Conservation (phyloP, 2,888 invertebrate species). For the Sarcophaga subvicina region DNA sequence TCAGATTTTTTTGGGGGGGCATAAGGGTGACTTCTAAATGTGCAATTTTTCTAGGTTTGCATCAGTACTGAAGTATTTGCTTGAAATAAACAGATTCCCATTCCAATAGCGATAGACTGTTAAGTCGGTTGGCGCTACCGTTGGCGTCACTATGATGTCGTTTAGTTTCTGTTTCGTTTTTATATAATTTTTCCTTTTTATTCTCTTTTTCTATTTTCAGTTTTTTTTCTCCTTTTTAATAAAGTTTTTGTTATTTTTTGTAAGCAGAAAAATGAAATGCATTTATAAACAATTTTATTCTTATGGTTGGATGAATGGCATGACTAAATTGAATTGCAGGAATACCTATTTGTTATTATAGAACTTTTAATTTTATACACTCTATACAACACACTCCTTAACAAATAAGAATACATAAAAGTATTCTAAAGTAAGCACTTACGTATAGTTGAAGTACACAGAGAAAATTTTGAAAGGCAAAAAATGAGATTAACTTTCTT, state of each 20-base stretch:
- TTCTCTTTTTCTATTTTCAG: too few species aligned
- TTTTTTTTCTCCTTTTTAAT: slow-evolving; percentile 28
- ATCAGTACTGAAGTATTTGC: slow-evolving; percentile 6
- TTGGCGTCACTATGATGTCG: slow-evolving; percentile 65
- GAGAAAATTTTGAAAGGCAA: slow-evolving; percentile 12
- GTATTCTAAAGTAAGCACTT: not conserved
- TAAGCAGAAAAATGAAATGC: slow-evolving; percentile 34
- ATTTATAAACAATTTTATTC: slow-evolving; percentile 46
- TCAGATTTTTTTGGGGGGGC: not conserved
- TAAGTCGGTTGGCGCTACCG: slow-evolving; percentile 50
- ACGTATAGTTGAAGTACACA: slow-evolving; percentile 2
- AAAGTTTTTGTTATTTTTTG: slow-evolving; percentile 42
- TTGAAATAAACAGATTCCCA: not conserved
- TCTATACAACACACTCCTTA: not conserved
- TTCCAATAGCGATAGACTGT: not conserved
- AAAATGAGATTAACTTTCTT: too few species aligned
- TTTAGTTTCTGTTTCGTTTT: slow-evolving; percentile 20
- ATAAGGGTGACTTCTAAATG: not conserved
- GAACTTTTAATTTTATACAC: not conserved
- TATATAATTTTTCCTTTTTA: not conserved
- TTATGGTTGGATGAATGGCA: slow-evolving; percentile 50
- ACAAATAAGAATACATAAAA: not conserved
- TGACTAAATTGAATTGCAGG: slow-evolving; percentile 59
- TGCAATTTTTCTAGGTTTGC: slow-evolving; percentile 15
- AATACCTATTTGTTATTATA: slow-evolving; percentile 49